These are phyloP conservation scores for Gerris lacustris DNA, from an alignment of 2,888 invertebrate genomes.

Conservation along the genomic window DNA sequence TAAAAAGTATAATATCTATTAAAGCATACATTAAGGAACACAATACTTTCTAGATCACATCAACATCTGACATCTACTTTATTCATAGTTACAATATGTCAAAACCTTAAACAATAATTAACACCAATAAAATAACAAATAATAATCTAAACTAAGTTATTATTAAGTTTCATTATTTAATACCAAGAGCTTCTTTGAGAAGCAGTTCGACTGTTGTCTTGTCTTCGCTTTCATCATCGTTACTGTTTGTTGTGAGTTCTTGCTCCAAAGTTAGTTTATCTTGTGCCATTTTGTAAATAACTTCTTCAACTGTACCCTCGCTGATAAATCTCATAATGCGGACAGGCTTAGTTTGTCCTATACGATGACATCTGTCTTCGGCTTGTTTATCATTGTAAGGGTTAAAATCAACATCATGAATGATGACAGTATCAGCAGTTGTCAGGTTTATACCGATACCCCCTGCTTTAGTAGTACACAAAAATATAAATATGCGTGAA, in stretches of 20 bases:
- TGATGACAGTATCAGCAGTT: slow-evolving; percentile 86
- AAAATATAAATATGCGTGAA: slow-evolving; percentile 69
- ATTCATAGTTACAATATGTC: too few relatives aligned
- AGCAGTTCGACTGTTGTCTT: slow-evolving; percentile 68
- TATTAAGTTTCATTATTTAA: slow-evolving; percentile 33
- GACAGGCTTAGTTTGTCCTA: slow-evolving; percentile 65
- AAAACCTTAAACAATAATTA: too few relatives aligned
- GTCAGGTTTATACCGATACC: slow-evolving; percentile 92
- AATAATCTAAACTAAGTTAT: too few relatives aligned
- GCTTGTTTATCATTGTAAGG: slow-evolving; percentile 98
- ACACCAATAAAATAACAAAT: too few relatives aligned
- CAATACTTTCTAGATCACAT: too few relatives aligned
- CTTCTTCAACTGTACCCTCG: slow-evolving; percentile 82
- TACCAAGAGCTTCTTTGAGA: slow-evolving; percentile 63
- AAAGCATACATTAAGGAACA: too few relatives aligned
- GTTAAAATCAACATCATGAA: slow-evolving; percentile 97
- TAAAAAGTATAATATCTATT: too few relatives aligned
- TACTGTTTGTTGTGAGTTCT: slow-evolving; percentile 50
- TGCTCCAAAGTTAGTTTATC: slow-evolving; percentile 84
- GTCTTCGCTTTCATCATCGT: slow-evolving; percentile 59
- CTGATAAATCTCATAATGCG: slow-evolving; percentile 73
- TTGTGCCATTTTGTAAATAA: slow-evolving; percentile 76
- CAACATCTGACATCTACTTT: too few relatives aligned
- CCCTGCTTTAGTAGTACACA: slow-evolving; percentile 85
- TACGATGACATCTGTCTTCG: slow-evolving; percentile 73